Evolutionary conservation across 37 sponge, comb jelly and placozoan genomes (phyloP).

Genomic region (Diacarnus erythraeanus): DNA sequence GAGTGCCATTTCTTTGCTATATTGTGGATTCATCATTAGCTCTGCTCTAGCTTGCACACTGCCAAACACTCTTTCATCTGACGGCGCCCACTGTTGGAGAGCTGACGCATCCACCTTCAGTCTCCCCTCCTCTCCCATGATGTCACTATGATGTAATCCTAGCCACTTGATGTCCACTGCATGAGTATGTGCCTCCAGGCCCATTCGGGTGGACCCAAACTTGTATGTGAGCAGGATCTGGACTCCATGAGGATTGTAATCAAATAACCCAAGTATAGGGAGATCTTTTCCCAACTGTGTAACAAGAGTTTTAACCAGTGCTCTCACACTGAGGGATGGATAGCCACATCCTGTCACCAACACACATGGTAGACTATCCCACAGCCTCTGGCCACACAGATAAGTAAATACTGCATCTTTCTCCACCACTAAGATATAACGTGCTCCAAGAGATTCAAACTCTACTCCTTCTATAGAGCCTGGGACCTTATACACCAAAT

Average conservation of each 20-base stretch:
- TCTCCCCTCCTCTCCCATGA: slow-evolving; percentile 29
- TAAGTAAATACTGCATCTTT: slow-evolving; percentile 97
- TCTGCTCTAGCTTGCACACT: slow-evolving; percentile 15
- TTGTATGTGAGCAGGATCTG: slow-evolving; percentile 91
- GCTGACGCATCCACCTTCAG: slow-evolving; percentile 30
- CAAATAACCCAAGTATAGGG: slow-evolving; percentile 92
- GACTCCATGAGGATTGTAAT: slow-evolving; percentile 96
- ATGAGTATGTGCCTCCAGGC: slow-evolving; percentile 72
- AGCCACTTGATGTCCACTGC: slow-evolving; percentile 84
- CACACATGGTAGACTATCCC: slow-evolving; percentile 91
- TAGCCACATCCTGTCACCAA: slow-evolving; percentile 95
- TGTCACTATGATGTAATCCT: slow-evolving; percentile 78
- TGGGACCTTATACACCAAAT: slow-evolving; percentile 63
- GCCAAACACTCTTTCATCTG: slow-evolving; percentile 54
- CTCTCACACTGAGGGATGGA: slow-evolving; percentile 89
- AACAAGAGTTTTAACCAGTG: slow-evolving; percentile 58
- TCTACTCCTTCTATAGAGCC: slow-evolving; percentile 60
- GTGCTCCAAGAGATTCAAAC: slow-evolving; percentile 82
- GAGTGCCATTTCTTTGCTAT: slow-evolving; percentile 43
- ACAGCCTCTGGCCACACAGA: slow-evolving; percentile 87
- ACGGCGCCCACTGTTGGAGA: slow-evolving; percentile 68
- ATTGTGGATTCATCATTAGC: slow-evolving; percentile 39
- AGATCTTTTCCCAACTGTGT: slow-evolving; percentile 57
- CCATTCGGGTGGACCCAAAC: slow-evolving; percentile 89
- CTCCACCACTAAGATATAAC: slow-evolving; percentile 95